Percentiles rank a stretch among this genome's conserved stretches.
Conservation (phyloP, 2,888 invertebrate genomes). For the Lasioglossum lativentre region DNA sequence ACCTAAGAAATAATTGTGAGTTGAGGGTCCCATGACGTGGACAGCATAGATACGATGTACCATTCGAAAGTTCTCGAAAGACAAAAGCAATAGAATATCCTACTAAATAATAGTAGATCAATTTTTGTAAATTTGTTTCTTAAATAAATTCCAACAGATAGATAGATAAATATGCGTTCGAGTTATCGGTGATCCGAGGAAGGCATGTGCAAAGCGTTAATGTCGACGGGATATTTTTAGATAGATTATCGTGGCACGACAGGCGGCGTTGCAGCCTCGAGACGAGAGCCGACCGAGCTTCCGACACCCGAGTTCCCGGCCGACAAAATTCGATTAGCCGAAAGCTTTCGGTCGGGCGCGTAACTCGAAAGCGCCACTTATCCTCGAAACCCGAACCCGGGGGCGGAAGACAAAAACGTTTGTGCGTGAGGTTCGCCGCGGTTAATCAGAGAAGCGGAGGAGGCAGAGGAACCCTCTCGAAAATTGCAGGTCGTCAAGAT, state of each 20-base stretch:
- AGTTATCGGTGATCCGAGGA: neutral
- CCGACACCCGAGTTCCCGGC: neutral
- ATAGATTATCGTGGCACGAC: neutral
- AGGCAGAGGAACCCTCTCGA: neutral
- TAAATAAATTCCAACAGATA: too few relatives aligned
- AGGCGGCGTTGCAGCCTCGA: neutral
- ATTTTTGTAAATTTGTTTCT: too few relatives aligned
- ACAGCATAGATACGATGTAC: too few relatives aligned
- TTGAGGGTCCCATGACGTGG: too few relatives aligned
- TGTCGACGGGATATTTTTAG: neutral
- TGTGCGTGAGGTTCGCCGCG: neutral
- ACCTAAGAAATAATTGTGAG: too few relatives aligned
- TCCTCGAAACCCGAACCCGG: neutral
- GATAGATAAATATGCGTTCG: too few relatives aligned
- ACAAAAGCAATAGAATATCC: too few relatives aligned
- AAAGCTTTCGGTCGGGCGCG: neutral
- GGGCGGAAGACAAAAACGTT: neutral
- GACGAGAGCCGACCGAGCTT: neutral
- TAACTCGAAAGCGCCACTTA: neutral
- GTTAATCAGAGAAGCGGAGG: neutral
- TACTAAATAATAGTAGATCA: too few relatives aligned
- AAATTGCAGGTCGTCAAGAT: neutral
- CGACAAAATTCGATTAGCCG: constrained; percentile 20
- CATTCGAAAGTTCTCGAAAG: too few relatives aligned
- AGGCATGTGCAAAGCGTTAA: neutral